Evolutionary conservation across 1,140 invertebrate genomes (phyloP).

Genomic region (Teleopsis dalmanni): DNA sequence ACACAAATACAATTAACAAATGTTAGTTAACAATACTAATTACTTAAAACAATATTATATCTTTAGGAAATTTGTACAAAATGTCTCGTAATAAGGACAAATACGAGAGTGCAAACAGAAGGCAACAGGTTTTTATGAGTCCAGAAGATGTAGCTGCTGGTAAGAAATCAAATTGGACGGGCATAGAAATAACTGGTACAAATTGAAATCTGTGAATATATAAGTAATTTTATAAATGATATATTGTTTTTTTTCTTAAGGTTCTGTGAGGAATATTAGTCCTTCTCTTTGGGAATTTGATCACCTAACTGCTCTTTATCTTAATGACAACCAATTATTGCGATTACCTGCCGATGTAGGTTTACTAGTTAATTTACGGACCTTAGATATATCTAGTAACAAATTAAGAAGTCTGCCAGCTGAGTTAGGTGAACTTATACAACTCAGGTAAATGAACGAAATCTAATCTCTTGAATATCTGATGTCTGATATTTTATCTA

Average conservation of each 20-base stretch:
- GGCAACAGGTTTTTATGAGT: slow-evolving; percentile 86
- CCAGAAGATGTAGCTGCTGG: slow-evolving; percentile 83
- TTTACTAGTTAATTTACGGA: slow-evolving; percentile 71
- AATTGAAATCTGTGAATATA: neutral
- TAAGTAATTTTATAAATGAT: neutral
- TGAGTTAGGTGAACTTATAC: slow-evolving; percentile 91
- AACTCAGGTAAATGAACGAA: slow-evolving; percentile 60
- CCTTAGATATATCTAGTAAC: slow-evolving; percentile 88
- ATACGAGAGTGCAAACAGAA: slow-evolving; percentile 66
- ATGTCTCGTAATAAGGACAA: slow-evolving; percentile 62
- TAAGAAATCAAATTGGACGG: slow-evolving; percentile 83
- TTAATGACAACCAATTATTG: slow-evolving; percentile 89
- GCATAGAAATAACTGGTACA: slow-evolving; percentile 62
- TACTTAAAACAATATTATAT: neutral
- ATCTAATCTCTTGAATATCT: neutral
- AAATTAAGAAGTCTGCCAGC: slow-evolving; percentile 88
- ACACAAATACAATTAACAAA: neutral
- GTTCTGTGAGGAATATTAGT: slow-evolving; percentile 86
- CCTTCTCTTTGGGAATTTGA: slow-evolving; percentile 82
- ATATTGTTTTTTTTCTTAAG: slow-evolving; percentile 54
- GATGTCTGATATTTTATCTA: neutral
- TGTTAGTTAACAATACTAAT: neutral
- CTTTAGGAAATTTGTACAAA: slow-evolving; percentile 44
- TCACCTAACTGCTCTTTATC: slow-evolving; percentile 85
- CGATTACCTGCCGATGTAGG: slow-evolving; percentile 83